phyloP scores from a whole-genome alignment of 2,888 invertebrate genomes.

The Molorchus minor region DNA sequence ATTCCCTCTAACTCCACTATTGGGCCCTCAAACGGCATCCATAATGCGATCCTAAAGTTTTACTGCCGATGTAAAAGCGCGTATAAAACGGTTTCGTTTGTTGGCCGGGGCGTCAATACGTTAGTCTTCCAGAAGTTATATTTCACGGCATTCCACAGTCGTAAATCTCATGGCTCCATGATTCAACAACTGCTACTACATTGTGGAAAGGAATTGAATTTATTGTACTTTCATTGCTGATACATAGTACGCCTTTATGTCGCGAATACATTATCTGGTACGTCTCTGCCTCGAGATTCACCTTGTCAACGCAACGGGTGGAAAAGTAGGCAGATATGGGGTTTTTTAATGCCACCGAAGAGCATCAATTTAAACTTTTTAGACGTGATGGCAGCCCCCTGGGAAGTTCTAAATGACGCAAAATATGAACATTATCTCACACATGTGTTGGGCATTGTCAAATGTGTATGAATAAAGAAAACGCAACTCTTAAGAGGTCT shows the following conservation, averaged over 20 bases:
- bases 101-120: conserved; percentile 18
- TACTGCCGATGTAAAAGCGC: conserved; percentile 19
- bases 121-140: conserved; percentile 15
- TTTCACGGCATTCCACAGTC: conserved; percentile 16
- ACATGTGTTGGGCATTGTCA: no score
- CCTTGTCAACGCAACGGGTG: not conserved
- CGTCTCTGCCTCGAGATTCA: conserved; percentile 7
- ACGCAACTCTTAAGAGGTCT: no score
- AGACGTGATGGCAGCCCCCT: not conserved
- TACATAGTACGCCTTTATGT: conserved; percentile 20
- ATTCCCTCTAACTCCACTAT: conserved; percentile 5
- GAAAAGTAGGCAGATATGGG: not conserved
- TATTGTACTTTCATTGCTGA: conserved; percentile 25
- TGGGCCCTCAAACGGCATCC: conserved; percentile 5
- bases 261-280: conserved; percentile 21
- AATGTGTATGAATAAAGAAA: no score
- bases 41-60: conserved; percentile 19
- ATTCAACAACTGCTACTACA: conserved; percentile 21
- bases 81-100: conserved; percentile 17
- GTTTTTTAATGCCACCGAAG: not conserved
- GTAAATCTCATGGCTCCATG: conserved; percentile 14
- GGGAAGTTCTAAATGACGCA: not conserved
- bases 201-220: conserved; percentile 24
- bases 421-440: conserved; percentile 8
- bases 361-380: conserved; percentile 7